Percentiles rank a stretch among this genome's conserved stretches.
phyloP scores from a whole-genome alignment of 2,888 invertebrate genomes.

The Pteria penguin region DNA sequence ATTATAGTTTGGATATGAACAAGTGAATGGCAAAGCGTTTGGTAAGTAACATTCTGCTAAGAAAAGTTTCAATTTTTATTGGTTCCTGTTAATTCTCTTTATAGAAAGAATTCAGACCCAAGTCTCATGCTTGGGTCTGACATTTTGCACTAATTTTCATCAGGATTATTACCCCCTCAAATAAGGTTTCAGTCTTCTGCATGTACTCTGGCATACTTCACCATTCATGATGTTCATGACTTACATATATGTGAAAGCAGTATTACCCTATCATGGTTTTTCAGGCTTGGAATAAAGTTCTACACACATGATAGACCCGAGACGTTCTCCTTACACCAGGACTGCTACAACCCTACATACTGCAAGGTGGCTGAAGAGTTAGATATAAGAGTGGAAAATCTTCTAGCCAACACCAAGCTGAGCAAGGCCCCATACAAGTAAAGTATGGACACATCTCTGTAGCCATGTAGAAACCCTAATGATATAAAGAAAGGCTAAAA shows the following conservation, averaged over 20 bases:
- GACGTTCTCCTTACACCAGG: conserved; percentile 46
- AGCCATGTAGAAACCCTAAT: no score
- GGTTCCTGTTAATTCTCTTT: no score
- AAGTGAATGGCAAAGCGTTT: not conserved
- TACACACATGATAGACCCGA: conserved; percentile 59
- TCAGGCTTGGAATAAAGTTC: conserved; percentile 63
- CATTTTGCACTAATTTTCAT: not conserved
- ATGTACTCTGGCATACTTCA: not conserved
- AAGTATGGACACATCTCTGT: no score
- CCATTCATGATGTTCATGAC: not conserved
- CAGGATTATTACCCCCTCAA: not conserved
- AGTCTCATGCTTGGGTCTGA: no score
- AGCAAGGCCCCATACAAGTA: conserved; percentile 81
- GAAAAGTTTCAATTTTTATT: no score
- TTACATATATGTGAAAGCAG: not conserved
- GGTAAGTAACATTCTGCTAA: not conserved
- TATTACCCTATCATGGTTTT: no score
- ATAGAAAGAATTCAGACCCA: no score
- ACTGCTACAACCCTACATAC: conserved; percentile 59
- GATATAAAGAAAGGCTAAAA: no score
- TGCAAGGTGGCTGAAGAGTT: conserved; percentile 81
- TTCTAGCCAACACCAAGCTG: conserved; percentile 81
- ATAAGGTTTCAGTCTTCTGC: not conserved
- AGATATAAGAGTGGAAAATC: conserved; percentile 82
- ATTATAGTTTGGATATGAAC: no score